Base-by-base conservation (phyloP, 1,140 invertebrate genomes). In the Bombyx mandarina region DNA sequence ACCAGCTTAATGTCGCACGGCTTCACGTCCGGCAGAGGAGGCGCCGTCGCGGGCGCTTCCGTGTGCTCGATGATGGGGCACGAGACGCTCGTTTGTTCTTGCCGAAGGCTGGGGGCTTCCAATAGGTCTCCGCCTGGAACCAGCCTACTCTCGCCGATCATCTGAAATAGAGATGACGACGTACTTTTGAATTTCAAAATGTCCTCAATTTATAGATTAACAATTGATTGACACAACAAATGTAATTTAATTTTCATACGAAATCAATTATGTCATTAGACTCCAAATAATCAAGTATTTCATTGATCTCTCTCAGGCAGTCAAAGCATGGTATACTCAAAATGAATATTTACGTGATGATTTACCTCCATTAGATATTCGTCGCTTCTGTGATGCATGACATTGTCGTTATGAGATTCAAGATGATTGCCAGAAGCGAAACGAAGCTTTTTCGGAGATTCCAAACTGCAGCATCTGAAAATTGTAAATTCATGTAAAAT, bases 371-470 rank as follows among this genome's bases (percentile, higher is more conserved):
- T 82, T 9, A 90, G 75, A 54, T 89, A 90, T 73, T 91, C 90
- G 60, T 90, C 90, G 73, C 90, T 90, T 51, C 75, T 81, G 58
- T 86, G 83, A 67, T 88, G 85, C 48, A 83, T 58, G 45, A 77
- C 89, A 68, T 86, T 89, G 58, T 91, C 90, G n/a, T 90, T 90
- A 66, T 90, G 89, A 56, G 90, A 90, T 73, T 93, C 91, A 56
- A 93, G 74, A 47, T 92, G 89, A 68, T 92, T 92, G 2, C 91
- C 92, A 43, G 91, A 92, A 1, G 94, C 94, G 68, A 95, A 95
- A 49, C 94, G 82, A 44, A 95, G 75, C 65, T 92, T 92, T 73
- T 95, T 95, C 26, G 94, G 93, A 35, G 94, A 95, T 75, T 95
- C 94, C 63, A 94, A 89, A 71, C 93, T 95, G 53, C 92, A 93